Percentiles rank a stretch among this genome's conserved stretches.
These are phyloP conservation scores for Cylindroiulus punctatus DNA, from an alignment of 2,888 invertebrate species.

Conservation along the genomic window DNA sequence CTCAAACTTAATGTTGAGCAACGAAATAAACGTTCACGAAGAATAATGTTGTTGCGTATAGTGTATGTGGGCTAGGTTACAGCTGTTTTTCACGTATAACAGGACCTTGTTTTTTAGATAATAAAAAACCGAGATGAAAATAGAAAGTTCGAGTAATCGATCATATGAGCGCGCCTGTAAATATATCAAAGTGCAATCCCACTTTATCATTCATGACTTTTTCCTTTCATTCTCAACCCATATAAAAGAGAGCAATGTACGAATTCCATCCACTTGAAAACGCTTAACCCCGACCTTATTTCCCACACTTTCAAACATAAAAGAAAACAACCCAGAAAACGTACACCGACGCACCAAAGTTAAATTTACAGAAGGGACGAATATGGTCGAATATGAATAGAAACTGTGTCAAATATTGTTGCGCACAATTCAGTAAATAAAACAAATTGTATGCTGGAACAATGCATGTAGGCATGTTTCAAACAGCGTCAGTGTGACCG, in stretches of 20 bases:
- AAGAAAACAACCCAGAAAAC: constrained; percentile 10
- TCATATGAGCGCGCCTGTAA: not conserved
- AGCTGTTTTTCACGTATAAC: constrained; percentile 19
- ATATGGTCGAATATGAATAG: not conserved
- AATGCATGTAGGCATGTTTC: not conserved
- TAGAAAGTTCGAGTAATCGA: constrained; percentile 14
- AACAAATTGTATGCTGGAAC: not conserved
- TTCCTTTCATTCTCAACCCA: constrained; percentile 34
- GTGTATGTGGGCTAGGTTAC: not conserved
- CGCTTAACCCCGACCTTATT: constrained; percentile 42
- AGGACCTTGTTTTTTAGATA: not conserved
- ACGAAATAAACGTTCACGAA: too few species aligned
- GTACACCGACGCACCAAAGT: constrained; percentile 19
- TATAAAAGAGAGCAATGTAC: constrained; percentile 33
- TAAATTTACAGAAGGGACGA: not conserved
- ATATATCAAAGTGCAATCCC: constrained; percentile 12
- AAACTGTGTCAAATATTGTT: not conserved
- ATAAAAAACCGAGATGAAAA: not conserved
- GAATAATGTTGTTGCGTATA: too few species aligned
- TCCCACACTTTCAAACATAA: constrained; percentile 6
- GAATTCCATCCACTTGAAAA: constrained; percentile 36
- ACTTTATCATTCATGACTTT: constrained; percentile 38
- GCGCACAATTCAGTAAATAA: not conserved
- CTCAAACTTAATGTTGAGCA: too few species aligned
- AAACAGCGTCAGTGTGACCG: not conserved